Conservation (phyloP, 1,140 invertebrate species). For the Drosophila lacertosa region DNA sequence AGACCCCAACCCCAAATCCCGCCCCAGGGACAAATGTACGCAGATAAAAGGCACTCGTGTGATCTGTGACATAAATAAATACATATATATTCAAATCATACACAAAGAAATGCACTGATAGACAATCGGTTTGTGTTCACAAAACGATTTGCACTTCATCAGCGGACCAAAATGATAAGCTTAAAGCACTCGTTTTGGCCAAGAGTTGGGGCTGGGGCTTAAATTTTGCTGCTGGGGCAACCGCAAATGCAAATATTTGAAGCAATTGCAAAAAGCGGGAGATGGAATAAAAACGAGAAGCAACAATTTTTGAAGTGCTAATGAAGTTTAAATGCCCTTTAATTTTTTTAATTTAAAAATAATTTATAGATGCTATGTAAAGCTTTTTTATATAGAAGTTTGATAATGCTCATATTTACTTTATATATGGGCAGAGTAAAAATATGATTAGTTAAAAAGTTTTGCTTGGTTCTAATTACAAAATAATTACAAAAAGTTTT, state of each 20-base stretch:
- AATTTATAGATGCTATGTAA: too few relatives aligned
- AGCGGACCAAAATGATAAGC: constrained; percentile 14
- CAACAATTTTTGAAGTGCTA: not conserved
- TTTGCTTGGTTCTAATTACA: too few relatives aligned
- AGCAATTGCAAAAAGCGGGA: constrained; percentile 26
- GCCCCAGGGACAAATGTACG: not conserved
- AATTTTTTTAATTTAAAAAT: too few relatives aligned
- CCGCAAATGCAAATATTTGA: constrained; percentile 73
- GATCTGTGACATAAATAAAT: constrained; percentile 68
- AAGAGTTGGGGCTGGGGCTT: not conserved
- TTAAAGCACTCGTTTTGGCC: not conserved
- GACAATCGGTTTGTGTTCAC: constrained; percentile 22
- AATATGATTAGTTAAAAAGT: too few relatives aligned
- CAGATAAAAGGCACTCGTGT: constrained; percentile 61
- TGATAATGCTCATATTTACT: too few relatives aligned
- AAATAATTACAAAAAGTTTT: too few relatives aligned
- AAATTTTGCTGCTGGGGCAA: constrained; percentile 5
- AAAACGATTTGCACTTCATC: constrained; percentile 63
- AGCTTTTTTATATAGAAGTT: too few relatives aligned
- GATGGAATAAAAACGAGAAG: constrained; percentile 10
- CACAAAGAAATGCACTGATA: too few relatives aligned
- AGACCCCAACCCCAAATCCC: constrained; percentile 24
- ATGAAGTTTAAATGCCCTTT: not conserved
- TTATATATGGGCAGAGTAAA: too few relatives aligned
- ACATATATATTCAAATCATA: too few relatives aligned